These are phyloP conservation scores for Labeo rohita DNA, from an alignment of 2,113 vertebrate species.

Conservation along the genomic window DNA sequence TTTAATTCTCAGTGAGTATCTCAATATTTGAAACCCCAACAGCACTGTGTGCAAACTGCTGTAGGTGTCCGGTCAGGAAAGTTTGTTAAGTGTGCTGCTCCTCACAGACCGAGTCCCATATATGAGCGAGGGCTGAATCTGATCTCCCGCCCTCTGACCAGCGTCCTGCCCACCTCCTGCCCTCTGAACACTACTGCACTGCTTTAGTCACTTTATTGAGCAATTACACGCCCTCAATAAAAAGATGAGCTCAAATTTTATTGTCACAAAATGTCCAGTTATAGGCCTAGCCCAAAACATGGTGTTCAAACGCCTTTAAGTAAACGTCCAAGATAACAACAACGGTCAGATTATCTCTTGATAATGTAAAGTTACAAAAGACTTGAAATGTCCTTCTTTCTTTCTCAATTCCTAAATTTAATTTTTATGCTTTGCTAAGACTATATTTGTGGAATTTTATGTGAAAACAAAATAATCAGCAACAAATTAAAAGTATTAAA, in stretches of 20 bases:
- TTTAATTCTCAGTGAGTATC: not conserved
- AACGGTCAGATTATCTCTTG: not conserved
- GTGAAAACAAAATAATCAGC: not conserved
- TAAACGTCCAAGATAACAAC: not conserved
- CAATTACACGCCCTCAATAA: slow-evolving; percentile 11
- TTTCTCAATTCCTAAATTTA: not conserved
- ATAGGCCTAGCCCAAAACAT: not conserved
- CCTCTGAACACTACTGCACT: not conserved
- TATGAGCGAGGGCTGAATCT: not conserved
- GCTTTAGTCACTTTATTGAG: not conserved
- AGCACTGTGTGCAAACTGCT: not conserved
- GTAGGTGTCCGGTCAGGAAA: slow-evolving; percentile 19
- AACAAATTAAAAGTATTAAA: not conserved
- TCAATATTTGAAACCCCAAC: not conserved
- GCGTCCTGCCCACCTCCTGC: slow-evolving; percentile 28
- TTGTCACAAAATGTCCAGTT: not conserved
- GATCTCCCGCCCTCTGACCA: slow-evolving; percentile 39
- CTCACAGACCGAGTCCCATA: slow-evolving; percentile 9
- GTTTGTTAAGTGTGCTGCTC: not conserved
- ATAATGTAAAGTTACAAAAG: not conserved
- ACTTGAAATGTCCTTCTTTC: not conserved
- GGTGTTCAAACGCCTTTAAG: not conserved
- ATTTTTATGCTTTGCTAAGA: not conserved
- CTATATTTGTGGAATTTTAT: not conserved
- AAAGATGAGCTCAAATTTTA: not conserved